phyloP scores from a whole-genome alignment of 2,113 vertebrate species.

The Sylvilagus bachmani region DNA sequence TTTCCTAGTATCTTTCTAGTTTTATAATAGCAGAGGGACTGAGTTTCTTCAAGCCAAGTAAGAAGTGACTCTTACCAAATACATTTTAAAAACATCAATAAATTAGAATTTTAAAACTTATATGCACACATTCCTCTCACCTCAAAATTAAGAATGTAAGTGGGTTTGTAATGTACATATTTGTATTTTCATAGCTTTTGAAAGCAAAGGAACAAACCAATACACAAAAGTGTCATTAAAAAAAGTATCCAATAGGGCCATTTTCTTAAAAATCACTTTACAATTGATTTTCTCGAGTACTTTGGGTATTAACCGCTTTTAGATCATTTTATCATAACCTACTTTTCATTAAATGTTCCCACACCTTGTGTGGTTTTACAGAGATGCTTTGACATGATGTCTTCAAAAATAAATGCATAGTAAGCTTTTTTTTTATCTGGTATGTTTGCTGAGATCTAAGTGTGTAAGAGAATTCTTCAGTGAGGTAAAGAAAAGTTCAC shows the following conservation, averaged over 20 bases:
- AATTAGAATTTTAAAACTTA: background rate
- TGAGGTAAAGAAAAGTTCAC: slow-evolving; percentile 75
- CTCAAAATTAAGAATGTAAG: background rate
- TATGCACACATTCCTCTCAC: rapidly evolving
- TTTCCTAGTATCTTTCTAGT: background rate
- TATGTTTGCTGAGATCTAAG: slow-evolving; percentile 65
- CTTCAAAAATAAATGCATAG: slow-evolving; percentile 54
- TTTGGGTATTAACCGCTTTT: slow-evolving; percentile 19
- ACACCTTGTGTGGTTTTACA: background rate
- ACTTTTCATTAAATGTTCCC: background rate
- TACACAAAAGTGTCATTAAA: background rate
- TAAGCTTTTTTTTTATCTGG: too few relatives aligned
- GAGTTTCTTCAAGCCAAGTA: background rate
- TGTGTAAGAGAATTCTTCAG: slow-evolving; percentile 59
- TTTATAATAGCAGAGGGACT: background rate
- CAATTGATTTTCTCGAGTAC: background rate
- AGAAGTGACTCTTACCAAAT: background rate
- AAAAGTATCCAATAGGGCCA: background rate
- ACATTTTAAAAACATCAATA: background rate
- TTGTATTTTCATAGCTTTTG: background rate
- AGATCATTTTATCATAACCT: background rate
- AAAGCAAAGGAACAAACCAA: background rate
- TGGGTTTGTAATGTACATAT: background rate
- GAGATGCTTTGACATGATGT: background rate
- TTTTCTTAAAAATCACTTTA: background rate